Conservation (phyloP, 2,888 invertebrate genomes). For the Zhuqinia jingwanae region DNA sequence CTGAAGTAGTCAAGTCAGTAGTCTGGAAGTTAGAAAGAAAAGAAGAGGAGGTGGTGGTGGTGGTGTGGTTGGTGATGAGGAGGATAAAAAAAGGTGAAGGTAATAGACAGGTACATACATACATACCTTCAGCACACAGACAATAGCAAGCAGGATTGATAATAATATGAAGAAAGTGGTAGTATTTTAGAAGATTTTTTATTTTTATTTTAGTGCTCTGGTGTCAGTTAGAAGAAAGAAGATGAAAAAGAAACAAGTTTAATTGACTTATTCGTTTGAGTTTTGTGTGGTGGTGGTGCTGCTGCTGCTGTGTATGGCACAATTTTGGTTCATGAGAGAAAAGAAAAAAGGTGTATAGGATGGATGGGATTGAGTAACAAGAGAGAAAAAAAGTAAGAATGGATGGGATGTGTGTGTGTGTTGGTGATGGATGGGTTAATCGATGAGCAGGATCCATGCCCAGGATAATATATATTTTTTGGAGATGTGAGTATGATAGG, state of each 20-base stretch:
- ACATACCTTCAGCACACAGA: background rate
- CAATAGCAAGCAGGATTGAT: background rate
- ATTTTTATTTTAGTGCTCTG: too few species aligned
- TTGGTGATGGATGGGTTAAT: constrained; percentile 50
- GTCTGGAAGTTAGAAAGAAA: background rate
- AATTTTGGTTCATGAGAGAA: background rate
- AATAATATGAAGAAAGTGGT: too few species aligned
- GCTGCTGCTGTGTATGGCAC: background rate
- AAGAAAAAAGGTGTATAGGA: too few species aligned
- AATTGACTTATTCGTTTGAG: constrained; percentile 38
- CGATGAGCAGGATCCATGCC: constrained; percentile 35
- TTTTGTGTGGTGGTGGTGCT: background rate
- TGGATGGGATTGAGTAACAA: too few species aligned
- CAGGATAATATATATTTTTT: background rate
- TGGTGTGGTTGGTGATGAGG: background rate
- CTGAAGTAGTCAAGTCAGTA: constrained; percentile 10
- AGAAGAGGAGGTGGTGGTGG: background rate
- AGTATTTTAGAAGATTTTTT: background rate
- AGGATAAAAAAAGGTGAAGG: constrained; percentile 27
- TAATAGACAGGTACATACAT: constrained; percentile 27
- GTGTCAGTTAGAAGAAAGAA: constrained; percentile 10
- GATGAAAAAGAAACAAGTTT: constrained; percentile 4
- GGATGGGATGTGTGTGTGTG: background rate
- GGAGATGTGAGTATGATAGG: background rate
- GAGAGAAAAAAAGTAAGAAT: too few species aligned